Evolutionary conservation across 2,888 invertebrate species (phyloP).

Genomic region (Crossocerus cetratus): DNA sequence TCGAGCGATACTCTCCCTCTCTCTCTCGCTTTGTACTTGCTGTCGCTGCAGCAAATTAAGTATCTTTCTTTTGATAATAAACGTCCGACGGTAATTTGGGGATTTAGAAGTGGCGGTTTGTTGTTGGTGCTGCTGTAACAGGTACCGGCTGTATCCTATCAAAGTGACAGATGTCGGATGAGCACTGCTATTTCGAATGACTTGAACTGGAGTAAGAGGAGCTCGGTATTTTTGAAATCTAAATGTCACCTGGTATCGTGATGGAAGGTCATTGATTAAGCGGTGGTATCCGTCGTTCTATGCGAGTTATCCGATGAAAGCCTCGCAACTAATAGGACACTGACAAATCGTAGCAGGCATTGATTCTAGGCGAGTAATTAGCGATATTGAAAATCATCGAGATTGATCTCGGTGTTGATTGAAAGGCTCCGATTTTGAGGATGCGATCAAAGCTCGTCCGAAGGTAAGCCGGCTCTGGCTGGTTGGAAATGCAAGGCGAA

Average conservation of each 20-base stretch:
- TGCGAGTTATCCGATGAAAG: conserved; percentile 42
- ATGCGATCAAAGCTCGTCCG: conserved; percentile 7
- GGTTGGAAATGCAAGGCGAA: conserved; percentile 29
- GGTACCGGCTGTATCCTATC: too few relatives aligned
- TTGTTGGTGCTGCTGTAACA: not conserved
- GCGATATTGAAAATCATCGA: conserved; percentile 38
- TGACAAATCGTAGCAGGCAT: conserved; percentile 47
- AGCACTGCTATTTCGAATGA: too few relatives aligned
- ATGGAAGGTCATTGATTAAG: too few relatives aligned
- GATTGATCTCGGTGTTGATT: conserved; percentile 9
- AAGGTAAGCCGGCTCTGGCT: conserved; percentile 23
- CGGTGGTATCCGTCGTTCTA: conserved; percentile 10
- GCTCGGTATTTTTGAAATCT: too few relatives aligned
- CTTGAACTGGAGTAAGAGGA: too few relatives aligned
- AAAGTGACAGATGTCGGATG: too few relatives aligned
- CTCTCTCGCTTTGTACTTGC: conserved; percentile 40
- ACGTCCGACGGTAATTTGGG: conserved; percentile 58
- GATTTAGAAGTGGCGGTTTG: conserved; percentile 58
- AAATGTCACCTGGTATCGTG: too few relatives aligned
- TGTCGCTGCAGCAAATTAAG: conserved; percentile 59
- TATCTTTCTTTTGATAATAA: conserved; percentile 61
- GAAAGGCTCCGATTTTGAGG: conserved; percentile 39
- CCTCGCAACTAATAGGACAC: conserved; percentile 39
- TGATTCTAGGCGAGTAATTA: conserved; percentile 42
- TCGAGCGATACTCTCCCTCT: conserved; percentile 49